Evolutionary conservation across 2,113 vertebrate genomes (phyloP), one percentile per base, ranked within the genome.

Genomic region (Anolis sagrei): DNA sequence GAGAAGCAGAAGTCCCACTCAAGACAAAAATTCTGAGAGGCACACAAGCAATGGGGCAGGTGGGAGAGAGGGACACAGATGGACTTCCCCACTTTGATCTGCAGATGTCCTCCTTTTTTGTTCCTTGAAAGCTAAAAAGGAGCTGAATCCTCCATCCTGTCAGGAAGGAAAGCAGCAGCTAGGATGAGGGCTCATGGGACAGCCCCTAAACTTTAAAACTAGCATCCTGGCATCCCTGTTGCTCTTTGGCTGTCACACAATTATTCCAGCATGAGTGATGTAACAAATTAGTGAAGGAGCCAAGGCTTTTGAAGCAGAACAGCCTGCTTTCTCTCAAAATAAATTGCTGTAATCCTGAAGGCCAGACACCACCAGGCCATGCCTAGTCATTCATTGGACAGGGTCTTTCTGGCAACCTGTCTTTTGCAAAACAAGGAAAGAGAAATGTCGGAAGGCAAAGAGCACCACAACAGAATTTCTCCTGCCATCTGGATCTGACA

Each of bases 371-470:
- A 88, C 79, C 90, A 68, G 13, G 78, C 88, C 74, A 1, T 91
- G 91, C 75, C 84, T 89, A 7, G 82, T 90, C 83, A 92, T 92
- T 95, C 93, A 92, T n/a, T 92, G 92, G 89, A 89, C 89, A 91
- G 89, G 83, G 83, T 91, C 84, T 88, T 64, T 86, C 82, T 83
- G 91, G 90, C 89, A 93, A 86, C 72, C 89, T 0, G 7, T 74
- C 68, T 91, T 90, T 82, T 78, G 4, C 79, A 83, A 70, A 23
- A 78, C 25, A n/a, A 87, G 21, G 78, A 10, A 11, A 86, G 36
- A 39, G 3, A 78, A 49, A 21, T 83, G 48, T 76, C 23, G 66
- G 66, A 70, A 82, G 81, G 74, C 83, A 87, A 84, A 74, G 86
- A 66, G 80, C 39, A 64, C 66, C 86, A 87, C 85, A 79, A 16